Conservation (phyloP, 2,113 vertebrate species). For the Cromileptes altivelis region DNA sequence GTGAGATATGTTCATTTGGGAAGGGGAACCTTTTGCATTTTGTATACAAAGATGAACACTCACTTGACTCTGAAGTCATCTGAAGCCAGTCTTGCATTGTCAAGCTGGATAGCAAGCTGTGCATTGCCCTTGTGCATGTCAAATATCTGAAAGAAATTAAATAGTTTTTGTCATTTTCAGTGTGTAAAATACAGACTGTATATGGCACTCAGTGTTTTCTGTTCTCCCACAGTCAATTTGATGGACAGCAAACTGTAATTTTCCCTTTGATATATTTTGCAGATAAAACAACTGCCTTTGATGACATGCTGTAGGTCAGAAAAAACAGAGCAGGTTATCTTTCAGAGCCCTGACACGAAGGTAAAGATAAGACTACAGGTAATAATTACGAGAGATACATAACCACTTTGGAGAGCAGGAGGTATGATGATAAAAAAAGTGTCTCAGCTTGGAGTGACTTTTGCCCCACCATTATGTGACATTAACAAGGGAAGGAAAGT, state of each 20-base stretch:
- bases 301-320: neutral
- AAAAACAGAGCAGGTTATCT: neutral
- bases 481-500: neutral
- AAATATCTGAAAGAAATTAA: slow-evolving; percentile 65
- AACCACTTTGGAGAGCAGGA: neutral
- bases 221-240: neutral
- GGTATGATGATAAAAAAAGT: neutral
- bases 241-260: neutral
- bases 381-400: slow-evolving; percentile 34
- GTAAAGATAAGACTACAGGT: slow-evolving; percentile 21
- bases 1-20: neutral
- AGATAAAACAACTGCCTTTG: neutral
- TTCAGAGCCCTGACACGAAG: neutral
- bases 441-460: slow-evolving; percentile 1
- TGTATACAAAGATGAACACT: slow-evolving; percentile 39
- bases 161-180: neutral
- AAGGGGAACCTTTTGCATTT: neutral
- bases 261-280: neutral
- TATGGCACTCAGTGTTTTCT: neutral
- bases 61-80: slow-evolving; percentile 84
- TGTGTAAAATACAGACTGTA: neutral
- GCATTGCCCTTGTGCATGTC: slow-evolving; percentile 66
- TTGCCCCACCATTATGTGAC: neutral
- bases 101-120: slow-evolving; percentile 63
- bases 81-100: slow-evolving; percentile 76